Conservation (phyloP, 1,140 invertebrate genomes). For the Bombyx mandarina region DNA sequence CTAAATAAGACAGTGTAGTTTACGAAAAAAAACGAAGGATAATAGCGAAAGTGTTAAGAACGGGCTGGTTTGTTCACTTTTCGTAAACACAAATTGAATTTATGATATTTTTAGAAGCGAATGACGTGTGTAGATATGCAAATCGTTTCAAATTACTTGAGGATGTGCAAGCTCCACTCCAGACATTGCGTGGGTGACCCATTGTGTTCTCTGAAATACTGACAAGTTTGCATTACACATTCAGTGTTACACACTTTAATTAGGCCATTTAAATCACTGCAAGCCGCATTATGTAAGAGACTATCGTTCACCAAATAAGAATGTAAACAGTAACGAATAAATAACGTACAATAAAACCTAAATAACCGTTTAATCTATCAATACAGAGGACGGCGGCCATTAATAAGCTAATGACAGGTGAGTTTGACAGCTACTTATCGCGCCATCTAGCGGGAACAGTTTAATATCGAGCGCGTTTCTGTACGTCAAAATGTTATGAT, state of each 20-base stretch:
- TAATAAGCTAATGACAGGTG: slow-evolving; percentile 63
- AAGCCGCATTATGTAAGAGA: no score
- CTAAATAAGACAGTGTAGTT: slow-evolving; percentile 48
- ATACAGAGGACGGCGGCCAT: slow-evolving; percentile 42
- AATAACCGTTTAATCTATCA: slow-evolving; percentile 45
- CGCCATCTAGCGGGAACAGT: slow-evolving; percentile 62
- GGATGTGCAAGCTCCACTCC: slow-evolving; percentile 32
- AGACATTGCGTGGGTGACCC: slow-evolving; percentile 58
- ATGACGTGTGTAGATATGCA: slow-evolving; percentile 42
- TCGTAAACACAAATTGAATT: slow-evolving; percentile 37
- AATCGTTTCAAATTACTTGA: slow-evolving; percentile 52
- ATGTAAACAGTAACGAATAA: not conserved
- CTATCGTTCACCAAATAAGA: not conserved
- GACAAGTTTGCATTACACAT: slow-evolving; percentile 27
- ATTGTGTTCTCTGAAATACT: slow-evolving; percentile 49
- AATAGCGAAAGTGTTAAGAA: slow-evolving; percentile 60
- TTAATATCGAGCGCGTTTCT: slow-evolving; percentile 52
- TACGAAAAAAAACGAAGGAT: slow-evolving; percentile 38
- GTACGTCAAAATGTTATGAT: slow-evolving; percentile 62
- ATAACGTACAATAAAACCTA: slow-evolving; percentile 26
- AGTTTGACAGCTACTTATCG: slow-evolving; percentile 61
- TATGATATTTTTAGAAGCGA: slow-evolving; percentile 27
- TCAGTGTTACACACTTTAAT: slow-evolving; percentile 31
- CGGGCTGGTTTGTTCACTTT: slow-evolving; percentile 38
- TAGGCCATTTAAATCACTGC: slow-evolving; percentile 23